Evolutionary conservation across 2,113 vertebrate genomes (phyloP), one percentile per base, ranked within the genome.

Genomic region (Phalacrocorax aristotelis): DNA sequence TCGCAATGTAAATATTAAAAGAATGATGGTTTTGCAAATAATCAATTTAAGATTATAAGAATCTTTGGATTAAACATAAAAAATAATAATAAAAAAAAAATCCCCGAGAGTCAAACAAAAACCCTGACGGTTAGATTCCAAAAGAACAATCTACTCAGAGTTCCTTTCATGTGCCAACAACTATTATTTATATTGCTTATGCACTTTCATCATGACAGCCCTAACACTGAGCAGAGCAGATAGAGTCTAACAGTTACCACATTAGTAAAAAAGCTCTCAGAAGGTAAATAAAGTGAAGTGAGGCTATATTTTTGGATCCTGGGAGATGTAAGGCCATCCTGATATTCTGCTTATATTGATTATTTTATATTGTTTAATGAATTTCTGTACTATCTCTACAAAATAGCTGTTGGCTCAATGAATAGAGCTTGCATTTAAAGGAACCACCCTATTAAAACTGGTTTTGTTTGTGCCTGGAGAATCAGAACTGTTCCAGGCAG

Each of bases 201-300:
- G 95, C 95, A 94, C 96, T 97, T 98, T 98, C 95, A 97, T 97
- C 96, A 12, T 97, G 97, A 97, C 96, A 96, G 94, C 92, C 52
- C 68, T 92, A 97, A 98, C 94, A 93, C 44, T 95, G 92, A 97
- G 69, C 96, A 97, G 97, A 97, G 93, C 90, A 96, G 83, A 93
- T 86, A 91, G 79, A 93, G 68, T 74, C 88, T 97, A 96, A 93
- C 94, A 93, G 85, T 94, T 95, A 95, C 95, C 95, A 97, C 90
- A 95, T 95, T 91, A 97, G 87, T 95, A 85, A 80, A 87, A 93
- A 95, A 55, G 32, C 85, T 78, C 84, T 93, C 74, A 66, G 87
- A 95, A 91, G 91, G 94, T 96, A 97, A 96, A 97, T 95, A 96
- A 91, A 96, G 79, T 64, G 68, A 97, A 96, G 89, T 87, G 75